Percentiles rank a stretch among this genome's conserved stretches.
phyloP scores from a whole-genome alignment of 1,140 invertebrate species.

The Cepaea nemoralis region DNA sequence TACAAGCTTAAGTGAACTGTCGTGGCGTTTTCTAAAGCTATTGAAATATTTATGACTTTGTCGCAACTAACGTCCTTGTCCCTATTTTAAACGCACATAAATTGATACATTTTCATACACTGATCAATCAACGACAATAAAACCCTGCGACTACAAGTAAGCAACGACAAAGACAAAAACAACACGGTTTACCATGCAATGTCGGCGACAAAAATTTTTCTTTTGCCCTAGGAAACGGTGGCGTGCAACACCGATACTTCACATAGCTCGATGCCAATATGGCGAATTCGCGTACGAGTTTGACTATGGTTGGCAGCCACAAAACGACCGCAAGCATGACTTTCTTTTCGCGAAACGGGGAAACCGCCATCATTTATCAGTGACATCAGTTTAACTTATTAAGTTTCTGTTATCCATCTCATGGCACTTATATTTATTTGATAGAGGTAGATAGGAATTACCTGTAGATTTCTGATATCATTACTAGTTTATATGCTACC shows the following conservation, averaged over 20 bases:
- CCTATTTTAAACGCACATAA: neutral
- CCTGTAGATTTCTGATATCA: too few relatives aligned
- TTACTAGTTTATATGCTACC: too few relatives aligned
- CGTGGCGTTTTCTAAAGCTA: neutral
- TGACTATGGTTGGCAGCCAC: constrained; percentile 24
- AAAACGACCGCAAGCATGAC: constrained; percentile 39
- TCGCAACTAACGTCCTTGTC: constrained; percentile 6
- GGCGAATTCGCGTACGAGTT: constrained; percentile 13
- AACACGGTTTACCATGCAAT: constrained; percentile 1
- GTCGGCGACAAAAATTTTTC: neutral
- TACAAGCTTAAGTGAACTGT: too few relatives aligned
- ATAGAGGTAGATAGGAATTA: too few relatives aligned
- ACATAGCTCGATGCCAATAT: constrained; percentile 23
- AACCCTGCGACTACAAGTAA: neutral
- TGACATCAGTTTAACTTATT: too few relatives aligned
- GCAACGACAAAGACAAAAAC: neutral
- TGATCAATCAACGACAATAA: too few relatives aligned
- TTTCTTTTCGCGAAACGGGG: constrained; percentile 39
- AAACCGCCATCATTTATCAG: constrained; percentile 38
- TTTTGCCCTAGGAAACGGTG: neutral
- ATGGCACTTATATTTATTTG: too few relatives aligned
- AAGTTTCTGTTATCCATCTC: too few relatives aligned
- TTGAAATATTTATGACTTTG: neutral
- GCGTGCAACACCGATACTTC: neutral
- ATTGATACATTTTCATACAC: neutral